Evolutionary conservation across 2,113 vertebrate genomes (phyloP).

Genomic region (Brienomyrus brachyistius): DNA sequence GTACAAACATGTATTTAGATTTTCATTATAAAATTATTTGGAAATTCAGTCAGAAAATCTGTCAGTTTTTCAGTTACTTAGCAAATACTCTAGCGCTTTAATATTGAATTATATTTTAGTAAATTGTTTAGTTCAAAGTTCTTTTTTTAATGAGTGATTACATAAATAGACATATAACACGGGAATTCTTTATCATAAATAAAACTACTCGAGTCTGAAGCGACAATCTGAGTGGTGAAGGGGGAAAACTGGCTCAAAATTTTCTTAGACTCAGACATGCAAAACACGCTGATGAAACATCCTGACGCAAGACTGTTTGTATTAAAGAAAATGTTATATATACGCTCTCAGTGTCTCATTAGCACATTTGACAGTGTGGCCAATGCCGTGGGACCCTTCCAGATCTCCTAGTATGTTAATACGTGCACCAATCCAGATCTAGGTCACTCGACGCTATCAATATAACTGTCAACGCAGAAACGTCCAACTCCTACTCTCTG

Average conservation of each 20-base stretch:
- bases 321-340: slow-evolving; percentile 28
- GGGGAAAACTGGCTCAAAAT: not conserved
- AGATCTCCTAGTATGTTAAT: slow-evolving; percentile 37
- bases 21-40: not conserved
- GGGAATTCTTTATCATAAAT: not conserved
- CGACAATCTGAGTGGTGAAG: not conserved
- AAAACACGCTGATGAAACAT: slow-evolving; percentile 25
- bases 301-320: slow-evolving; percentile 24
- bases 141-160: not conserved
- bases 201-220: not conserved
- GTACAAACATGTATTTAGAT: not conserved
- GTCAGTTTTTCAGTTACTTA: not conserved
- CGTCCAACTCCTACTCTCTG: slow-evolving; percentile 1
- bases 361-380: slow-evolving; percentile 68
- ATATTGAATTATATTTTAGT: not conserved
- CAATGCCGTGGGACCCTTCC: slow-evolving; percentile 2
- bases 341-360: slow-evolving; percentile 35
- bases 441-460: slow-evolving; percentile 47
- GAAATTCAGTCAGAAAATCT: not conserved
- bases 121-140: not conserved
- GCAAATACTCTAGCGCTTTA: not conserved
- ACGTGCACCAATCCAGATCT: slow-evolving; percentile 26
- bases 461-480: slow-evolving; percentile 27
- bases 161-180: not conserved
- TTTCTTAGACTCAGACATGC: not conserved